phyloP scores from a whole-genome alignment of 2,888 invertebrate genomes.

The Hemithea aestivaria region DNA sequence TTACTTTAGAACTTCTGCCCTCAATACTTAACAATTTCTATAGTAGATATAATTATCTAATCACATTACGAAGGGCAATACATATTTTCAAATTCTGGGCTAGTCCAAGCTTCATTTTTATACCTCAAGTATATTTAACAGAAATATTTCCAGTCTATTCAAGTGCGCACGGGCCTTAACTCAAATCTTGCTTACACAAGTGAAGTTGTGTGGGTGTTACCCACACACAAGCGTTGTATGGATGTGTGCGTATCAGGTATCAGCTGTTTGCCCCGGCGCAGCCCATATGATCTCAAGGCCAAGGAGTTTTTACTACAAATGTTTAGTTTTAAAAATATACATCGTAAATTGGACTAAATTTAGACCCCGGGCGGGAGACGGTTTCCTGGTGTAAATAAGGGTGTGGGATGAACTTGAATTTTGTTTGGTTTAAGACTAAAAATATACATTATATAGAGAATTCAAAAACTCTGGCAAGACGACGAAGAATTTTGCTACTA shows the following conservation, averaged over 20 bases:
- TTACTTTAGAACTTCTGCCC: too few relatives aligned
- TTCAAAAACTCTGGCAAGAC: neutral
- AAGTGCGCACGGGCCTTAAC: too few relatives aligned
- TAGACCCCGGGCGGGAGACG: slow-evolving; percentile 21
- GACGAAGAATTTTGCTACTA: too few relatives aligned
- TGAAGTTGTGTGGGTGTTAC: slow-evolving; percentile 13
- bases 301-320: slow-evolving; percentile 38
- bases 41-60: too few relatives aligned
- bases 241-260: slow-evolving; percentile 46
- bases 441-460: too few relatives aligned
- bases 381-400: slow-evolving; percentile 15
- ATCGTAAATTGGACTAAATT: slow-evolving; percentile 25
- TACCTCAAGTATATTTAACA: too few relatives aligned
- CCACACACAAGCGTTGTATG: slow-evolving; percentile 5
- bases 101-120: too few relatives aligned
- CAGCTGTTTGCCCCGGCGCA: slow-evolving; percentile 66
- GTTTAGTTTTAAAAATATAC: slow-evolving; percentile 24
- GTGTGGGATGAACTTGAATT: slow-evolving; percentile 14
- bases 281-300: slow-evolving; percentile 78
- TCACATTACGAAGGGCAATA: too few relatives aligned
- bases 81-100: too few relatives aligned
- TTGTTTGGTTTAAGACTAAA: neutral
- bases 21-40: too few relatives aligned
- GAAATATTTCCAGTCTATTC: too few relatives aligned
- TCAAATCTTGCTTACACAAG: slow-evolving; percentile 1